Base-by-base conservation (phyloP, 2,113 vertebrate species). In the Guaruba guarouba region DNA sequence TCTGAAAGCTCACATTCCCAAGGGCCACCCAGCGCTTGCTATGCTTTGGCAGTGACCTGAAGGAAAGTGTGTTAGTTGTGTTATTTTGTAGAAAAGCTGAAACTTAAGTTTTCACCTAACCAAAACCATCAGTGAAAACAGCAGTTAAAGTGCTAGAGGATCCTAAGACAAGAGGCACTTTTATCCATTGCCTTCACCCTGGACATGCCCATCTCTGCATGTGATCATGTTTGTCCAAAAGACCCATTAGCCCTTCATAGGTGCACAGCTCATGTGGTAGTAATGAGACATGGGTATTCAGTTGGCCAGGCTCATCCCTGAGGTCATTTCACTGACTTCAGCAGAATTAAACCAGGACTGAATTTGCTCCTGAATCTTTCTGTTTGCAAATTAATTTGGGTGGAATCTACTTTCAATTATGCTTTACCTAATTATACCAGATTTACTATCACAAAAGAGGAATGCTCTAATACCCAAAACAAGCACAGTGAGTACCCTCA, bases 1-100 rank as follows among this genome's bases (percentile, higher is more conserved):
- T 96, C 93, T 97, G 95, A 94, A 96, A 97, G 88, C 96, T 93
- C 67, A 29, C 24, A 49, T 94, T 96, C 96, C 93, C 91, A 85
- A 70, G 70, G 91, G 96, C 86, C 74, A 76, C 57, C 31, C 43
- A 27, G 69, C 0, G 0, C 93, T 93, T 85, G 63, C 71, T 80
- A 11, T 76, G 27, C 66, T 49, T 69, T 81, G 74, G 90, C 93
- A 96, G 44, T 93, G 96, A 95, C 92, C 95, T 93, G 95, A 76
- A 96, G 81, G 74, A 87, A 51, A 94, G 59, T 16, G n/a, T 88
- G 73, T 63, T 95, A 69, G 66, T 91, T 86, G 41, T 91, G 79
- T 55, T 94, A 69, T 66, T 89, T 82, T 76, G 48, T 66, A 87
- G 63, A 83, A 94, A 79, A 85, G 62, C 63, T 82, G 62, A 57